Evolutionary conservation across 2,113 vertebrate species (phyloP), one percentile per base, ranked within the genome.

Genomic region (Phalacrocorax brasilianus): DNA sequence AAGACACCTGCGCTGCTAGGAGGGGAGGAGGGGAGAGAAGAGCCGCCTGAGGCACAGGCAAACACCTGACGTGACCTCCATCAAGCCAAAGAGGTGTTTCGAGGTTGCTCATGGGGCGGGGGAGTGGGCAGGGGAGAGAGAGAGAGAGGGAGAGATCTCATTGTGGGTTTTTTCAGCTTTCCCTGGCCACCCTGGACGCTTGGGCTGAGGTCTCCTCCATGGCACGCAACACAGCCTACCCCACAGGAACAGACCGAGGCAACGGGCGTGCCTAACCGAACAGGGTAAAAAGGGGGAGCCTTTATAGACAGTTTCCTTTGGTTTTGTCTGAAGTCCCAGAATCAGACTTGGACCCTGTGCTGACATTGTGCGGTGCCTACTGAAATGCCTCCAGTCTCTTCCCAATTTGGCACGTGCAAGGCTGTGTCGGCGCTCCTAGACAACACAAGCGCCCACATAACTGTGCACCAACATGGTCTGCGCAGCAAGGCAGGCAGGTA

Each of bases 401-500:
- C 26, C 1, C 0, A 50, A 20, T 61, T 5, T 47, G 83, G 85
- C 78, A 71, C 8, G 0, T 12, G 10, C 23, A 11, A 18, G 53
- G 63, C 47, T 7, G 32, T 2, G 55, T 0, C 1, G 5, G 35
- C 3, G 7, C 45, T 44, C 45, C 61, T 9, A 33, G 55, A 19
- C 0, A 8, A 24, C 66, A 33, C 27, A 19, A 61, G 3, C 40
- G 11, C 6, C 30, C 24, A 5, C 6, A 4, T 0, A 23, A 13
- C 35, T 30, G 0, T 0, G 9, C 4, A 0, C 2, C 3, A 63
- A 10, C 4, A 0, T 0, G 32, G 58, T 38, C 44, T 45, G 91
- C 21, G 7, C 38, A 26, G 47, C 67, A 38, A 17, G 27, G 89
- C 40, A 8, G n/a, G 16, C 22, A 8, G 23, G 27, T 1, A 50